Evolutionary conservation across 2,113 vertebrate genomes (phyloP), one percentile per base, ranked within the genome.

Genomic region (Hystrix brachyura): DNA sequence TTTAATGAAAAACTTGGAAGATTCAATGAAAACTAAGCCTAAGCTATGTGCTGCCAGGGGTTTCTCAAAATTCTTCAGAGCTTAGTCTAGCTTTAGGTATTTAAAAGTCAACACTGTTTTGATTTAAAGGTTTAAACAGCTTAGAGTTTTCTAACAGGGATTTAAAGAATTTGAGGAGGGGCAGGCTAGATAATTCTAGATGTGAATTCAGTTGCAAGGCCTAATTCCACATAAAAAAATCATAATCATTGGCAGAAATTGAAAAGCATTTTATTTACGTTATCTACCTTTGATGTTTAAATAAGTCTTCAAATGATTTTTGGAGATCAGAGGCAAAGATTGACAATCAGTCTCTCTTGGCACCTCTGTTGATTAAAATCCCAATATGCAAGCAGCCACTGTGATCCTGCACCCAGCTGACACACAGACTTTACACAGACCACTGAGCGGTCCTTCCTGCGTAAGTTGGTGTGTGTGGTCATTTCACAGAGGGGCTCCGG

Each of bases 1-100:
- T 96, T 27, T 97, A 97, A 97, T 87, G 48, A 97, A 90, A 96
- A 96, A 82, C 38, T 90, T 90, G 78, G 94, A 96, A 88, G 94
- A 89, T 72, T 96, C 87, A 95, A 34, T 94, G 94, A 97, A 95
- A 97, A 88, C 82, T 85, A 93, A 96, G 95, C 53, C 55, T 67
- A 91, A 92, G 5, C 23, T 94, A 38, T 94, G 71, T 29, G 38
- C 94, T 82, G 62, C 93, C 43, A 32, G 62, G 81, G 6, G 59
- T 43, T 84, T 95, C 95, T 80, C 85, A 96, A 51, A 89, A 97
- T 95, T 59, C 93, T 62, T 93, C 14, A 87, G 87, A 91, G 69
- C 34, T 69, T 95, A 74, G 95, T 98, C 96, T 96, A 94, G 29
- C 64, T 96, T 96, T 86, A 29, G 87, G 48, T 97, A 83, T 98